Conservation (phyloP, 2,888 invertebrate genomes). For the Epistrophe eligans region DNA sequence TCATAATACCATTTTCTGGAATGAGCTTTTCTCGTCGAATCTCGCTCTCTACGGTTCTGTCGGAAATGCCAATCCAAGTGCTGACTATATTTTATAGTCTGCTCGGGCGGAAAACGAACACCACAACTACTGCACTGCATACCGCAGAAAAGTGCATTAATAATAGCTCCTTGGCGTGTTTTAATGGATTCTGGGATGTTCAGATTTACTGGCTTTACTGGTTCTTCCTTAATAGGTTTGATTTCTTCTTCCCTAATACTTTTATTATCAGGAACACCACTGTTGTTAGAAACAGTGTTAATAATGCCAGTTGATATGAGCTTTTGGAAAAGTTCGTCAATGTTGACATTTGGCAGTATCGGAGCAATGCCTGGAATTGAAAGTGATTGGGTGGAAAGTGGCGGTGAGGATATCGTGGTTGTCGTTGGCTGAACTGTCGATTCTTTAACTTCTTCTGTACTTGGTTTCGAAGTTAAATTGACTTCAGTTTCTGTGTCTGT, state of each 20-base stretch:
- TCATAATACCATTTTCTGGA: conserved; percentile 96
- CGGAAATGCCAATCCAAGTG: conserved; percentile 99
- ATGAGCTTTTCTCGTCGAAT: conserved; percentile 92
- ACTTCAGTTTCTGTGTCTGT: background rate
- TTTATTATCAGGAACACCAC: conserved; percentile 52
- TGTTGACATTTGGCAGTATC: conserved; percentile 85
- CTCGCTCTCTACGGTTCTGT: conserved; percentile 94
- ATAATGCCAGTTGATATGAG: conserved; percentile 94
- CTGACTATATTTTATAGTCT: conserved; percentile 94
- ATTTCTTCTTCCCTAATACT: conserved; percentile 77
- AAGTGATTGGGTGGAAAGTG: conserved; percentile 84
- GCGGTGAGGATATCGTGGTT: conserved; percentile 86
- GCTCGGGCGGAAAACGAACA: conserved; percentile 95
- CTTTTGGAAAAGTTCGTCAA: conserved; percentile 93
- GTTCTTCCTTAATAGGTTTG: conserved; percentile 83
- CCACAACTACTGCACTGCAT: conserved; percentile 99
- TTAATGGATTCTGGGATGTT: conserved; percentile 89
- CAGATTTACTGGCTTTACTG: conserved; percentile 88
- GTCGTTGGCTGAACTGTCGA: conserved; percentile 84
- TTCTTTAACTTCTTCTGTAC: conserved; percentile 56
- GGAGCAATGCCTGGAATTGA: conserved; percentile 78
- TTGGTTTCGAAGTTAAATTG: conserved; percentile 74
- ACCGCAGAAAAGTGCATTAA: conserved; percentile 91
- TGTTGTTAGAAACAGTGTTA: conserved; percentile 79
- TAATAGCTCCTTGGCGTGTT: conserved; percentile 89